Base-by-base conservation (phyloP, 2,888 invertebrate genomes). In the Thera britannica region DNA sequence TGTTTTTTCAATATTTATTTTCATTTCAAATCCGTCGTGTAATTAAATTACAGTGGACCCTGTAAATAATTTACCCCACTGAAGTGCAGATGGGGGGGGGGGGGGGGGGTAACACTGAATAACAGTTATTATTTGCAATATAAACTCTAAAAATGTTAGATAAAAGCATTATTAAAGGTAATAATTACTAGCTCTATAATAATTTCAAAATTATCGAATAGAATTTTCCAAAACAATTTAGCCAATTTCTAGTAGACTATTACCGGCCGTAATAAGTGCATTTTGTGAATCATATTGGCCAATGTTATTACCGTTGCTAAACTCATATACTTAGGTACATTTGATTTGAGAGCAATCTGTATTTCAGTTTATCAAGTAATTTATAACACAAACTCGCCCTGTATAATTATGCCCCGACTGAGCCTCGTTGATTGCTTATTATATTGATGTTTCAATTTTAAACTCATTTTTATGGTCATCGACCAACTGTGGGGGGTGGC, bases 391-490 rank as follows among this genome's bases (percentile, higher is more conserved):
- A 81, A 83, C 87, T 84, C 87, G 85, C 82, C 84, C 90, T 85
- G 90, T 93, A 93, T 93, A 93, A 93, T 93, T 93, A 93, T 88
- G 87, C 80, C 84, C 83, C 86, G 83, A 80, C 85, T 81, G 80
- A 79, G 79, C 83, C 81, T 81, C 85, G 89, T 88, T 93, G 93
- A 93, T 93, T 93, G 92, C 93, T 92, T 93, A 93, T 93, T 93
- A 93, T 93, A 93, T 93, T 93, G 93, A 93, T 93, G 93, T 93
- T 93, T 93, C 93, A 93, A 93, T 93, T 93, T 93, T 93, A 93
- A 92, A 92, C 90, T 88, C 92, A 93, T 93, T 93, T 93, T 93
- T 93, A 93, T 93, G 93, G 93, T 90, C 94, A 94, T 93, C 90
- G 93, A 85, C 93, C 94, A 93, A 90, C 92, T 86, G 89, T 94